Evolutionary conservation across 2,113 vertebrate species (phyloP).

Genomic region (Naja naja): DNA sequence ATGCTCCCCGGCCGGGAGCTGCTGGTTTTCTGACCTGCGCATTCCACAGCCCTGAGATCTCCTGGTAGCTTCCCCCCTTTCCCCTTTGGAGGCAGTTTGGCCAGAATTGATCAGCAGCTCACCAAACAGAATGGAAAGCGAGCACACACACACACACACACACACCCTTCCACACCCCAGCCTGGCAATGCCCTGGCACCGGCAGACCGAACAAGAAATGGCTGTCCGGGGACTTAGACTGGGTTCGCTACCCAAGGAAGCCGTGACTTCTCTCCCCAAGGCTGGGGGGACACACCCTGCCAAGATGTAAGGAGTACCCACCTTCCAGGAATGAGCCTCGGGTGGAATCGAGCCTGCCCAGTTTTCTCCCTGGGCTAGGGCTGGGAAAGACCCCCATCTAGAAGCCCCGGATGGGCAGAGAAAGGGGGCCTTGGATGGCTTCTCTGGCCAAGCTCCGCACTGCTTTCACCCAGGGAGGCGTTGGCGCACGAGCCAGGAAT

Average conservation of each 20-base stretch:
- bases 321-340: background rate
- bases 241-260: background rate
- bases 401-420: background rate
- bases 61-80: background rate
- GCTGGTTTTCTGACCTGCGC: conserved; percentile 33
- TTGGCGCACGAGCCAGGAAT: conserved; percentile 58
- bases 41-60: background rate
- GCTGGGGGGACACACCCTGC: background rate
- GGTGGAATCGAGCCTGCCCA: background rate
- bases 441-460: background rate
- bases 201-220: background rate
- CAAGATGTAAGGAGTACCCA: background rate
- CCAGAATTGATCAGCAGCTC: background rate
- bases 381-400: background rate
- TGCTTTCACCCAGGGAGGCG: background rate
- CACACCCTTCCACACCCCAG: too few species aligned
- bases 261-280: background rate
- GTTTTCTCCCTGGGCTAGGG: background rate
- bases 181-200: background rate
- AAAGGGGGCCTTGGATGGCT: background rate
- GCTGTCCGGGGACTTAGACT: background rate
- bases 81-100: background rate
- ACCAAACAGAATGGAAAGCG: background rate
- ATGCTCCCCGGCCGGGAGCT: conserved; percentile 23
- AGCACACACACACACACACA: background rate